A percentile compares a stretch with the other conserved stretches of the same genome.
phyloP scores from a whole-genome alignment of 1,140 invertebrate species.

The Ostrea denselamellosa region DNA sequence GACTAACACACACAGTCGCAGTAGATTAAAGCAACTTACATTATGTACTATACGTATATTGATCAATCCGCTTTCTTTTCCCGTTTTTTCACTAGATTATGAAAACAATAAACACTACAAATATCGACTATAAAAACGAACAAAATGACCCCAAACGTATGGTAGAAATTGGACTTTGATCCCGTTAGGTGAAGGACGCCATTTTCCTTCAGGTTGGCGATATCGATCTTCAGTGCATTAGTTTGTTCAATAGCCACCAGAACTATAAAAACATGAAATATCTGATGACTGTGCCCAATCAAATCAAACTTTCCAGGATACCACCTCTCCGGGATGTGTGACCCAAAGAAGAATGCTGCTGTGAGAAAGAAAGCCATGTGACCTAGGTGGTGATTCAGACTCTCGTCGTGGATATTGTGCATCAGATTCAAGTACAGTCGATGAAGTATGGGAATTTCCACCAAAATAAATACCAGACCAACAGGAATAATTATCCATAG shows the following conservation, averaged over 20 bases:
- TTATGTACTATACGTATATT: too few species aligned
- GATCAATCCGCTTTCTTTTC: not conserved
- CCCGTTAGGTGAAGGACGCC: not conserved
- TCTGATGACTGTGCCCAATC: constrained; percentile 78
- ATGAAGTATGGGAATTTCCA: constrained; percentile 35
- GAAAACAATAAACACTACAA: constrained; percentile 19
- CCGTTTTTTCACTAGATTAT: not conserved
- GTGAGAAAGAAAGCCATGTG: constrained; percentile 41
- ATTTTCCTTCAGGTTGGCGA: not conserved
- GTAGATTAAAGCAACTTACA: too few species aligned
- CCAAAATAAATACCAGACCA: not conserved
- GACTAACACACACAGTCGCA: too few species aligned
- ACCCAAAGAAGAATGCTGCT: constrained; percentile 74
- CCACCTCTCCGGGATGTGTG: constrained; percentile 77
- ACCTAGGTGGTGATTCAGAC: constrained; percentile 46
- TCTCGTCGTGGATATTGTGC: constrained; percentile 11
- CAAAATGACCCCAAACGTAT: not conserved
- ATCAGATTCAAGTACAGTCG: constrained; percentile 41
- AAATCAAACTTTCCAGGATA: constrained; percentile 78
- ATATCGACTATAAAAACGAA: not conserved
- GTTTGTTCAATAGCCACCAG: constrained; percentile 71
- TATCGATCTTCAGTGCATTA: not conserved
- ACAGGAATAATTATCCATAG: constrained; percentile 14
- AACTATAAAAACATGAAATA: constrained; percentile 76
- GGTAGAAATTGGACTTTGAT: not conserved